These are phyloP conservation scores for Hipposideros larvatus DNA, from an alignment of 2,797 vertebrate species.

Conservation along the genomic window DNA sequence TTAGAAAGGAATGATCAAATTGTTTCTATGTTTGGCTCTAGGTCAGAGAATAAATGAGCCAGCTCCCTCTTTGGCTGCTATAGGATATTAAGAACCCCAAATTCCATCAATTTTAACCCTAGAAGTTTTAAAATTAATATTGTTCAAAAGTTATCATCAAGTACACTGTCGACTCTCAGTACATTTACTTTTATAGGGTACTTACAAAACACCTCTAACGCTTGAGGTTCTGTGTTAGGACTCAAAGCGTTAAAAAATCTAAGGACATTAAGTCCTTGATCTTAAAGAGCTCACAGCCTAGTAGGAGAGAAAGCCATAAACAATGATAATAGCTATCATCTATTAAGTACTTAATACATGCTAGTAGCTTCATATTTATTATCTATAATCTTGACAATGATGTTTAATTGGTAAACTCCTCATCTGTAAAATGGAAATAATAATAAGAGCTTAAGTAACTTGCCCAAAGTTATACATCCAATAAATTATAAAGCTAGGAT, in stretches of 20 bases:
- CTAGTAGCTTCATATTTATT: neutral
- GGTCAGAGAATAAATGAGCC: neutral
- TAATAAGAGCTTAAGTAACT: neutral
- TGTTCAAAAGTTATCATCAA: neutral
- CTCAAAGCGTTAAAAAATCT: neutral
- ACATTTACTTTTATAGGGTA: neutral
- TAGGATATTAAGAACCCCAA: neutral
- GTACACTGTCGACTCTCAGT: neutral
- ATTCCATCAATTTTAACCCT: neutral
- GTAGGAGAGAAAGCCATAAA: neutral
- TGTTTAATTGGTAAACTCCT: neutral
- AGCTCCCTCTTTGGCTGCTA: neutral
- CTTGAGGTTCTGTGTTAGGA: neutral
- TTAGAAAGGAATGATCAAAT: conserved; percentile 14
- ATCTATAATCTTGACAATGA: neutral
- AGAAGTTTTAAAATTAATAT: conserved; percentile 11
- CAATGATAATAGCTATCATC: neutral
- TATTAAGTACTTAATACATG: conserved; percentile 39
- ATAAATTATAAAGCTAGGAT: neutral
- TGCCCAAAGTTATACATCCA: neutral
- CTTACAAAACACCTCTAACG: neutral
- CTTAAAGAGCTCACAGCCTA: neutral
- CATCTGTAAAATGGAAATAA: neutral
- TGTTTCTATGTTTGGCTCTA: neutral
- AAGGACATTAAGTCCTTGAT: neutral